These are phyloP conservation scores for Lindbergichthys nudifrons DNA, from an alignment of 2,797 vertebrate species.

Conservation along the genomic window DNA sequence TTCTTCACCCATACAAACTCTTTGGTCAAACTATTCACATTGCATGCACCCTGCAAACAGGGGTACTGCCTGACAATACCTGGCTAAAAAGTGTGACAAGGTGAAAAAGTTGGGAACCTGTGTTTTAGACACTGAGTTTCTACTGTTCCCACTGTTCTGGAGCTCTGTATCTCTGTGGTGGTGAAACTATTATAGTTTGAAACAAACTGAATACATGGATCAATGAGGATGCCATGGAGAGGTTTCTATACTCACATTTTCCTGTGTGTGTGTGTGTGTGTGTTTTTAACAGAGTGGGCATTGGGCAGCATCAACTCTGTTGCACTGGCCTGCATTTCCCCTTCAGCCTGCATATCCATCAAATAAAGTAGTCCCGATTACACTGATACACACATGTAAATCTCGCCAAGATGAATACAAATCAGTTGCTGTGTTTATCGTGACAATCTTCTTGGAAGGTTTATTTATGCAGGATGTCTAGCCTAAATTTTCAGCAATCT, in stretches of 20 bases:
- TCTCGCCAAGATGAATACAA: conserved; percentile 44
- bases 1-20: neutral
- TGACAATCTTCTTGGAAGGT: conserved; percentile 57
- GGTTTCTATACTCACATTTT: neutral
- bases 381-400: conserved; percentile 19
- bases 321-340: conserved; percentile 43
- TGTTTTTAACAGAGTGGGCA: conserved; percentile 15
- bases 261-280: conserved; percentile 38
- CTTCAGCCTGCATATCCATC: conserved; percentile 37
- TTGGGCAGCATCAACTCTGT: conserved; percentile 31
- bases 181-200: neutral
- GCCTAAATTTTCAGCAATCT: conserved; percentile 70
- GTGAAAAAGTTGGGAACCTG: neutral
- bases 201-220: neutral
- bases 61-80: neutral
- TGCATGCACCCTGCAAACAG: neutral
- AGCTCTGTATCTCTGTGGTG: too few species aligned
- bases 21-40: neutral
- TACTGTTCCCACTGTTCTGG: neutral
- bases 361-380: conserved; percentile 45
- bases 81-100: neutral
- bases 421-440: conserved; percentile 57
- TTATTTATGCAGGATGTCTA: conserved; percentile 68
- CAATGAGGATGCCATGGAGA: neutral
- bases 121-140: neutral